Conservation (phyloP, 2,888 invertebrate genomes). For the Morpho helenor region DNA sequence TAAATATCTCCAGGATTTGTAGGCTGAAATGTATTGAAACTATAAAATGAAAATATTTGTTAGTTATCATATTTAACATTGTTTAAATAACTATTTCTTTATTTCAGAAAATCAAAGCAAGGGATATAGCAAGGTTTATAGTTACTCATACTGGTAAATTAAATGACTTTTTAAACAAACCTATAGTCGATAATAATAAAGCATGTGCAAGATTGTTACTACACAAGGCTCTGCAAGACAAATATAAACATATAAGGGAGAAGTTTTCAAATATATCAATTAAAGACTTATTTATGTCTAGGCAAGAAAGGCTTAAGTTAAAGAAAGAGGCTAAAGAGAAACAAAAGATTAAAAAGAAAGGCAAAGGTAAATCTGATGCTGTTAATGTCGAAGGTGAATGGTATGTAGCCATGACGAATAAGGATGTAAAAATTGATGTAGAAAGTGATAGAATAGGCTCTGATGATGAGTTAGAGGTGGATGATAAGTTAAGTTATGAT, state of each 20-base stretch:
- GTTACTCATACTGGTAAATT: constrained; percentile 59
- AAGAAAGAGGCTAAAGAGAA: constrained; percentile 63
- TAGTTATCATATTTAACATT: too few relatives aligned
- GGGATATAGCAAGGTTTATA: constrained; percentile 61
- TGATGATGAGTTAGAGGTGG: constrained; percentile 8
- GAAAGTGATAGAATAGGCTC: constrained; percentile 15
- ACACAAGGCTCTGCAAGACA: constrained; percentile 60
- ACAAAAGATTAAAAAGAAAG: constrained; percentile 45
- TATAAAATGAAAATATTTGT: background rate
- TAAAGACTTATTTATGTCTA: constrained; percentile 65
- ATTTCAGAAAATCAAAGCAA: constrained; percentile 69
- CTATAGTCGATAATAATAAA: constrained; percentile 55
- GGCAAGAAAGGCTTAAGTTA: constrained; percentile 57
- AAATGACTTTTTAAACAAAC: constrained; percentile 54
- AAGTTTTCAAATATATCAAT: constrained; percentile 61
- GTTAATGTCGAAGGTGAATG: constrained; percentile 52
- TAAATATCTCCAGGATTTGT: too few relatives aligned
- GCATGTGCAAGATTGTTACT: constrained; percentile 63
- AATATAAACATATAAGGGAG: constrained; percentile 54
- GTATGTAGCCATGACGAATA: constrained; percentile 41
- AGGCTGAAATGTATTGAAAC: too few relatives aligned
- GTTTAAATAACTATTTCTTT: background rate
- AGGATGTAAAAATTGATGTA: constrained; percentile 28
- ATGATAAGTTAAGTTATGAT: constrained; percentile 9
- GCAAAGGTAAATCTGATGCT: constrained; percentile 37